Evolutionary conservation across 2,113 vertebrate species (phyloP).

Genomic region (Crotalus viridis): DNA sequence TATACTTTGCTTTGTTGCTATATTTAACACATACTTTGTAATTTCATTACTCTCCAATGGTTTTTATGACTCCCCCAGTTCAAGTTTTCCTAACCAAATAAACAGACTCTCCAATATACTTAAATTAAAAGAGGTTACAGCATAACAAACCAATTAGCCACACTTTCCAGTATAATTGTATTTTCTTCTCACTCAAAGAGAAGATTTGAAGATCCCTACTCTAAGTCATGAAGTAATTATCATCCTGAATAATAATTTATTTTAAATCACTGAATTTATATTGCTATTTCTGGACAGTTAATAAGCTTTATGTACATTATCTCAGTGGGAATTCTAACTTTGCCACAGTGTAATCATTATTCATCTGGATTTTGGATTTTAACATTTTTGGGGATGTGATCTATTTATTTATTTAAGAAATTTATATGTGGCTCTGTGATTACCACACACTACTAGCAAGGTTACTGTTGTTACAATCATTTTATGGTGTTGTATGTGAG

Average conservation of each 20-base stretch:
- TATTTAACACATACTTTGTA: neutral
- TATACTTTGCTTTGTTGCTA: neutral
- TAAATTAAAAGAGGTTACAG: neutral
- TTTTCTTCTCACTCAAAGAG: neutral
- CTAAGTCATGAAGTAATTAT: neutral
- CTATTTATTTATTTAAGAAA: neutral
- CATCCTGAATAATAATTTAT: neutral
- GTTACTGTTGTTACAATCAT: neutral
- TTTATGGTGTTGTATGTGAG: neutral
- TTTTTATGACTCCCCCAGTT: neutral
- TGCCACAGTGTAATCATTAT: neutral
- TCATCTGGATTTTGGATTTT: neutral
- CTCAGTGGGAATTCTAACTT: neutral
- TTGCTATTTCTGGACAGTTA: neutral
- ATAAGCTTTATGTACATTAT: neutral
- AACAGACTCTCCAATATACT: neutral
- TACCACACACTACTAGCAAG: neutral
- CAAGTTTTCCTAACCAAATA: neutral
- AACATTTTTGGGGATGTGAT: neutral
- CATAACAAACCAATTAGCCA: neutral
- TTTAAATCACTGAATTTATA: neutral
- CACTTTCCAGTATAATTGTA: neutral
- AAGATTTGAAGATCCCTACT: neutral
- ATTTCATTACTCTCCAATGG: neutral
- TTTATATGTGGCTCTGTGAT: neutral